Evolutionary conservation across 2,113 vertebrate species (phyloP), one percentile per base, ranked within the genome.

Genomic region (Pagrus major): DNA sequence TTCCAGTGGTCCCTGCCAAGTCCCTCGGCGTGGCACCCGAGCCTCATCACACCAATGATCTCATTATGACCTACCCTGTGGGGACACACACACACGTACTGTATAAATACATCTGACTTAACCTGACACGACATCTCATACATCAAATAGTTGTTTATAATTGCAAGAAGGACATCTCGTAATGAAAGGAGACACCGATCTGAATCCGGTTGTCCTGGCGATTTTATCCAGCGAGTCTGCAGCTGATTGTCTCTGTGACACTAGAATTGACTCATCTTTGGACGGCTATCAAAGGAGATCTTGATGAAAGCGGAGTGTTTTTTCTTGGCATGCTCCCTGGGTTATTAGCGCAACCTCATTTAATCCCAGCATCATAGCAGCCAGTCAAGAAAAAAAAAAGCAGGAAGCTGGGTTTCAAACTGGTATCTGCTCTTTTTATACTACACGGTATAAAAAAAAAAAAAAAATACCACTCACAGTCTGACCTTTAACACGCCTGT

Each of bases 1-100:
- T 98, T 99, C 98, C 98, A 99, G 93, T 99, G 98, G 94, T 99
- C 98, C 71, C 97, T 94, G 85, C 98, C 97, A 80, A 99, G 94
- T 1, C 98, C 98, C 67, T 99, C 97, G 0, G 97, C 97, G 0
- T 2, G 94, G 89, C 96, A 93, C 12, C 97, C 98, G 56, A 98
- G 93, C 1, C 97, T 94, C 78, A 96, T 99, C 76, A 99, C 97
- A 0, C 98, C 98, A 31, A 99, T 99, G 87, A 99, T 96, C 93
- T 99, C 98, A 27, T 99, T 99, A 89, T 99, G 98, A 59, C 98
- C 98, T 86, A 99, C 98, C 70, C 98, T 99, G 94, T 39, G 86
- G 83, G 77, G n/a, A 80, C 59, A 81, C 54, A 76, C 61, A 35
- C 54, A 76, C 61, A 35, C 52, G n/a, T 10, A 12, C 52, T 37